Percentiles rank a stretch among this genome's conserved stretches.
phyloP scores from a whole-genome alignment of 2,113 vertebrate species.

The Lycocorax pyrrhopterus region DNA sequence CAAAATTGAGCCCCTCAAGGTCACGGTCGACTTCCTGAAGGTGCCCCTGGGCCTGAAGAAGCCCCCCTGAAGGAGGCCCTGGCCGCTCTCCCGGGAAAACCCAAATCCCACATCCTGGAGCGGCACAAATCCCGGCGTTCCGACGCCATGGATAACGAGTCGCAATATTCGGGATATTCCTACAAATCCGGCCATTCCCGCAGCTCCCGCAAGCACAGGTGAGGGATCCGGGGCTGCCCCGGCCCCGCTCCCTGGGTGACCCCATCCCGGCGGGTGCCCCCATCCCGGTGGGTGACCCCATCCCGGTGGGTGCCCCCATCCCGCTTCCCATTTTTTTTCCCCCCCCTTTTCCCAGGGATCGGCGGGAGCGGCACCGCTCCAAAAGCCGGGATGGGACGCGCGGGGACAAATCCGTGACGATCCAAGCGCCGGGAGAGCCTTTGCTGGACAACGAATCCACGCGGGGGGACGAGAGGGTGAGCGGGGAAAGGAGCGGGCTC shows the following conservation, averaged over 20 bases:
- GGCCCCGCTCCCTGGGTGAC: no score
- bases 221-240: accelerated
- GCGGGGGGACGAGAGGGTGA: constrained; percentile 88
- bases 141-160: constrained; percentile 91
- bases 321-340: neutral
- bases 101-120: constrained; percentile 55
- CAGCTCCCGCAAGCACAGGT: constrained; percentile 91
- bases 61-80: constrained; percentile 74
- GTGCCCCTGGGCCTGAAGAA: constrained; percentile 87
- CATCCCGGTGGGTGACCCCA: no score
- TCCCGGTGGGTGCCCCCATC: no score
- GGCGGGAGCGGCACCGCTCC: constrained; percentile 86
- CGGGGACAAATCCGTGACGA: constrained; percentile 93
- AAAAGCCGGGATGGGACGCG: constrained; percentile 87
- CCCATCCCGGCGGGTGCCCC: no score
- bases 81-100: constrained; percentile 66
- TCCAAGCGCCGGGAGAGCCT: constrained; percentile 92
- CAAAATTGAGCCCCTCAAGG: constrained; percentile 99
- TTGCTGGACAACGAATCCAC: constrained; percentile 92
- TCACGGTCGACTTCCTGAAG: constrained; percentile 91
- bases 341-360: constrained; percentile 70
- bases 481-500: neutral
- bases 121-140: constrained; percentile 75
- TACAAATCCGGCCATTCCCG: constrained; percentile 92
- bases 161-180: constrained; percentile 91